Conservation (phyloP, 2,888 invertebrate species). For the Patella pellucida region DNA sequence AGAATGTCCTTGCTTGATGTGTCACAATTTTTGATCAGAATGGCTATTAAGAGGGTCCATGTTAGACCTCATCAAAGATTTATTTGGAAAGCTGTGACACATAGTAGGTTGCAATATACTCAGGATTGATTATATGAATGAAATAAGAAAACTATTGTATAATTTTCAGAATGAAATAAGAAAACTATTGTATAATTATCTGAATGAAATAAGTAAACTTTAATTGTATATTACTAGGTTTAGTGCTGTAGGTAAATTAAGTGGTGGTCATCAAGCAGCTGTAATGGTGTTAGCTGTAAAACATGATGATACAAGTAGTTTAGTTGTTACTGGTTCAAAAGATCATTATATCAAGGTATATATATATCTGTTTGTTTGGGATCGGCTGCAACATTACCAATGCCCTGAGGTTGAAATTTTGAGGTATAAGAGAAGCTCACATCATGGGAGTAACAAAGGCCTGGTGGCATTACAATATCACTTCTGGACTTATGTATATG, state of each 20-base stretch:
- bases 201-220: background rate
- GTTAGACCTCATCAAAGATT: too few relatives aligned
- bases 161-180: background rate
- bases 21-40: too few relatives aligned
- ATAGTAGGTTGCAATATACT: too few relatives aligned
- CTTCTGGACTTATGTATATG: too few relatives aligned
- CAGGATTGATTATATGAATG: too few relatives aligned
- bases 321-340: slow-evolving; percentile 74
- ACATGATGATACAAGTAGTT: slow-evolving; percentile 72
- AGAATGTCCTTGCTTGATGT: too few relatives aligned
- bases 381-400: background rate
- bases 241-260: slow-evolving; percentile 80
- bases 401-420: background rate
- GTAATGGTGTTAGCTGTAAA: slow-evolving; percentile 85
- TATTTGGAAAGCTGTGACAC: too few relatives aligned
- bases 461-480: too few relatives aligned
- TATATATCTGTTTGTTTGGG: background rate
- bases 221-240: slow-evolving; percentile 71
- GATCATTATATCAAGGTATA: slow-evolving; percentile 85
- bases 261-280: slow-evolving; percentile 83
- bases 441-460: too few relatives aligned
- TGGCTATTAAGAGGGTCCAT: too few relatives aligned
- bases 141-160: background rate
- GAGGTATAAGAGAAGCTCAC: too few relatives aligned
- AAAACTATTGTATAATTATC: background rate